A percentile compares a stretch with the other conserved stretches of the same genome.
Evolutionary conservation across 2,113 vertebrate genomes (phyloP).

Genomic region (Orientallactaga bullata): DNA sequence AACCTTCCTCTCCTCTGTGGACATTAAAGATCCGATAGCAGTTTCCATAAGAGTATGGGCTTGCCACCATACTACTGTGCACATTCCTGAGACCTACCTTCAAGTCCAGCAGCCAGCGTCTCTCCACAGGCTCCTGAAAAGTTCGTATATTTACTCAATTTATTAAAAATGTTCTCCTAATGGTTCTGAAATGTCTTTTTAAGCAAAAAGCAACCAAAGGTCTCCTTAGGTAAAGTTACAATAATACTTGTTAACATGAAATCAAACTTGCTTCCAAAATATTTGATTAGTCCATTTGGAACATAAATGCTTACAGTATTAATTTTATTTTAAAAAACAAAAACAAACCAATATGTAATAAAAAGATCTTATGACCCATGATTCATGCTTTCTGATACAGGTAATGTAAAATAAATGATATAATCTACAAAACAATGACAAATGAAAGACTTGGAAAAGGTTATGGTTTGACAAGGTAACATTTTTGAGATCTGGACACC

Average conservation of each 20-base stretch:
- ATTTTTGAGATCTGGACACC: constrained; percentile 91
- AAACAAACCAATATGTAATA: constrained; percentile 82
- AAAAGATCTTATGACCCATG: constrained; percentile 85
- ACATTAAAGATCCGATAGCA: constrained; percentile 79
- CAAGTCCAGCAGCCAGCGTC: constrained; percentile 59
- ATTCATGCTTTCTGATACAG: constrained; percentile 85
- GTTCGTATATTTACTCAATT: constrained; percentile 79
- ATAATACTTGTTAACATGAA: constrained; percentile 69
- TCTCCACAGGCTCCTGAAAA: constrained; percentile 73
- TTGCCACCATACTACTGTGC: constrained; percentile 59
- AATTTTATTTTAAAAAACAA: constrained; percentile 86
- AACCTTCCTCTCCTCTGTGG: constrained; percentile 71
- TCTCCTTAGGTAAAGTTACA: constrained; percentile 64
- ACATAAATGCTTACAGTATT: constrained; percentile 80
- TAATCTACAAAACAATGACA: constrained; percentile 92
- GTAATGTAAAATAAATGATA: constrained; percentile 87
- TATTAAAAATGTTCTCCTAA: constrained; percentile 69
- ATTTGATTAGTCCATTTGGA: constrained; percentile 75
- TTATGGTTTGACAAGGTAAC: constrained; percentile 92
- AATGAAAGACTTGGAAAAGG: constrained; percentile 92
- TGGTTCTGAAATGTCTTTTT: constrained; percentile 65
- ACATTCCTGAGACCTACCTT: constrained; percentile 72
- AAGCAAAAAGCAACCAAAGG: constrained; percentile 68
- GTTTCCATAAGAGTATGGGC: constrained; percentile 74
- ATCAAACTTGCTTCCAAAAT: constrained; percentile 78